These are phyloP conservation scores for Drosophila yooni DNA, from an alignment of 2,888 invertebrate genomes.

Conservation along the genomic window DNA sequence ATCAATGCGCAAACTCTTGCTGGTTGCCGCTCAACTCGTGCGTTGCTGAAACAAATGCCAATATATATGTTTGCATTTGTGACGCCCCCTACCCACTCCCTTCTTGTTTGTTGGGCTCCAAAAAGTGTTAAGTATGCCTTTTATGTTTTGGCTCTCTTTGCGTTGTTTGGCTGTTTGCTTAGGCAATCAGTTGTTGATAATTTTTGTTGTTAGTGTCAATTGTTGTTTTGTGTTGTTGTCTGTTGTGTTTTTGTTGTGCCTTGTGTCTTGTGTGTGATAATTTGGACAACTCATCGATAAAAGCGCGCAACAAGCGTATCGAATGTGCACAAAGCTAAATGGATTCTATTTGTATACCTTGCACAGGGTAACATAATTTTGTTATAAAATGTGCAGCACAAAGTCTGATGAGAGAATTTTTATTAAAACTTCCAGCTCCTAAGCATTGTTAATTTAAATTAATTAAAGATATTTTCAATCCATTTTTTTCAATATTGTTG, in stretches of 20 bases:
- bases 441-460: background rate
- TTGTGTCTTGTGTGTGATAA: slow-evolving; percentile 69
- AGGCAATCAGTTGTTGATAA: slow-evolving; percentile 76
- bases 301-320: slow-evolving; percentile 73
- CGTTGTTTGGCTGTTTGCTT: slow-evolving; percentile 62
- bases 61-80: slow-evolving; percentile 35
- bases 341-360: slow-evolving; percentile 35
- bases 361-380: background rate
- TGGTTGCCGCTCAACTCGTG: slow-evolving; percentile 67
- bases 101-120: slow-evolving; percentile 77
- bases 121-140: slow-evolving; percentile 79
- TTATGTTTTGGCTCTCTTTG: slow-evolving; percentile 49
- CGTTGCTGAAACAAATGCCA: slow-evolving; percentile 79
- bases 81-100: slow-evolving; percentile 1
- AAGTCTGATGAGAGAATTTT: background rate
- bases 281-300: slow-evolving; percentile 77
- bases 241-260: slow-evolving; percentile 28
- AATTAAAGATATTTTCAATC: background rate
- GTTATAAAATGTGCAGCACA: no score
- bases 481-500: background rate
- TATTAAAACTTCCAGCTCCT: no score
- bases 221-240: slow-evolving; percentile 43
- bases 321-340: slow-evolving; percentile 59
- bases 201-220: slow-evolving; percentile 73
- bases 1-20: slow-evolving; percentile 73